Percentiles rank a stretch among this genome's conserved stretches.
Evolutionary conservation across 2,888 invertebrate genomes (phyloP).

Genomic region (Ennomos quercinarius): DNA sequence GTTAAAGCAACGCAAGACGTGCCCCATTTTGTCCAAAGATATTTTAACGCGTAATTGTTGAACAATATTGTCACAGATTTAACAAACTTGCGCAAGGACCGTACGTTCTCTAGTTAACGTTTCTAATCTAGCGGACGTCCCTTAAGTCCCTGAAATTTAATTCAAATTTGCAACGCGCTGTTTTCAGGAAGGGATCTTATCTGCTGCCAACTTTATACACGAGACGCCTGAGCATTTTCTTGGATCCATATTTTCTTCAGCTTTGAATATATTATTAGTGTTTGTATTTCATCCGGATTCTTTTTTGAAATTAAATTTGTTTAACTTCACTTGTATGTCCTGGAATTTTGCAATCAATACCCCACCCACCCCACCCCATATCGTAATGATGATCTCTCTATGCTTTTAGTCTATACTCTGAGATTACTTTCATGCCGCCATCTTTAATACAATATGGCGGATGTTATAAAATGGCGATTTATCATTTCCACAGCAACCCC

Average conservation of each 20-base stretch:
- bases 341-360: no score
- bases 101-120: slow-evolving; percentile 31
- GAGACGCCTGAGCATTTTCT: neutral
- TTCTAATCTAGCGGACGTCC: slow-evolving; percentile 48
- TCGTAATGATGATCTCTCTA: no score
- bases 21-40: neutral
- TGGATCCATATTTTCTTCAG: slow-evolving; percentile 25
- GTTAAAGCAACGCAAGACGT: neutral
- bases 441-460: no score
- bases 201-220: neutral
- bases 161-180: slow-evolving; percentile 63
- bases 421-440: no score
- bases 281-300: no score
- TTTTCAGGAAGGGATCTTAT: slow-evolving; percentile 35
- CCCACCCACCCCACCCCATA: no score
- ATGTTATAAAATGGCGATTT: no score
- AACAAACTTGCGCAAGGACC: slow-evolving; percentile 16
- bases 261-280: neutral
- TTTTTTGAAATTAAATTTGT: no score
- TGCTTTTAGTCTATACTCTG: no score
- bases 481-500: no score
- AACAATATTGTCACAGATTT: slow-evolving; percentile 7
- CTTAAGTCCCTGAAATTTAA: slow-evolving; percentile 63
- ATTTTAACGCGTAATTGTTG: slow-evolving; percentile 5
- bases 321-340: no score